These are phyloP conservation scores for Paracyclopina nana DNA, from an alignment of 1,140 invertebrate genomes.

Conservation along the genomic window DNA sequence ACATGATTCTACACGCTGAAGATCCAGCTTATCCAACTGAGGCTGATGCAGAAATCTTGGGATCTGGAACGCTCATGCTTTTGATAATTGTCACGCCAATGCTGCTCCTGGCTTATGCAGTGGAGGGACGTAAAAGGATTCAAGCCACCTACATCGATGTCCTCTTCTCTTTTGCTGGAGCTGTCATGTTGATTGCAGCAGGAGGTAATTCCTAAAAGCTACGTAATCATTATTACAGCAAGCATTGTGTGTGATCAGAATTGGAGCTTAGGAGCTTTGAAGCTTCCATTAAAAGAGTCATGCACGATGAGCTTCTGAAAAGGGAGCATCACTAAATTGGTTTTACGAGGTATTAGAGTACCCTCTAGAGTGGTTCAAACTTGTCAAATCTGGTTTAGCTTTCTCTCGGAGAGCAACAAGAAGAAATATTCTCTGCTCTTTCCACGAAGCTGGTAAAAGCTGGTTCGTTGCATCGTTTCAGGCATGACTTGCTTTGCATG, in stretches of 20 bases:
- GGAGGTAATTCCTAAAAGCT: constrained; percentile 12
- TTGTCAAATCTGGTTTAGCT: no score
- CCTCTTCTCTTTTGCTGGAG: neutral
- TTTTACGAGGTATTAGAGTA: no score
- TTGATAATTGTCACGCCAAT: constrained; percentile 5
- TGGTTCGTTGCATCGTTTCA: neutral
- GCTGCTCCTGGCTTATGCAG: constrained; percentile 1
- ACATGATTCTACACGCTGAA: neutral
- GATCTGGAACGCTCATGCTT: constrained; percentile 2
- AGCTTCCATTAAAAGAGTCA: no score
- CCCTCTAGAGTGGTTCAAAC: no score
- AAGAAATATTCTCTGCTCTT: neutral
- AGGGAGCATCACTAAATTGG: no score
- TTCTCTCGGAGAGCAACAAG: no score
- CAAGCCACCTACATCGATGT: constrained; percentile 5
- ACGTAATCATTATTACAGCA: no score
- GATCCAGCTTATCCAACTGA: neutral
- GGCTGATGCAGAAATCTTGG: neutral
- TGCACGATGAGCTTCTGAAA: no score
- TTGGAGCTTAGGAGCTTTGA: no score
- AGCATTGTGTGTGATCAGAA: no score
- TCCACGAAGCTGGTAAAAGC: neutral
- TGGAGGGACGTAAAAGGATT: neutral
- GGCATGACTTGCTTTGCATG: constrained; percentile 10
- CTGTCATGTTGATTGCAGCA: neutral